Conservation (phyloP, 2,113 vertebrate species). For the Struthidea cinerea region DNA sequence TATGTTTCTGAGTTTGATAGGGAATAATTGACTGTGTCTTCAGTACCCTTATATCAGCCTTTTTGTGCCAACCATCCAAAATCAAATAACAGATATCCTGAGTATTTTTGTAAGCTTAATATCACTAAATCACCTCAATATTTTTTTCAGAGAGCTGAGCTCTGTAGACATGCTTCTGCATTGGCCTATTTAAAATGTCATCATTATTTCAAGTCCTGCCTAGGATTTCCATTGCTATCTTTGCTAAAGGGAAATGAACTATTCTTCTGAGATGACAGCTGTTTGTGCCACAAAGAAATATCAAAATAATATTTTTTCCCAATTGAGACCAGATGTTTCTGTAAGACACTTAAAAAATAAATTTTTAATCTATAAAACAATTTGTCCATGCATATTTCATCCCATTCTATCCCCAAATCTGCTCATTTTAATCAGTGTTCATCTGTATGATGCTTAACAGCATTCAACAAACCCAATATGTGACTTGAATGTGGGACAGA, state of each 20-base stretch:
- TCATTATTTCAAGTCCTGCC: neutral
- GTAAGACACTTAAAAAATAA: slow-evolving; percentile 27
- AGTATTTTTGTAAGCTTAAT: neutral
- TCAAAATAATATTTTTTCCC: neutral
- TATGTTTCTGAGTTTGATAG: neutral
- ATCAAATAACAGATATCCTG: neutral
- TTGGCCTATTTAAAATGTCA: neutral
- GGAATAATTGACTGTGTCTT: neutral
- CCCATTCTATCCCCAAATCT: slow-evolving; percentile 18
- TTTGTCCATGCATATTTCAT: slow-evolving; percentile 29
- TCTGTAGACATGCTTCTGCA: neutral
- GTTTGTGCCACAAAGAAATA: neutral
- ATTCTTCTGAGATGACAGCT: neutral
- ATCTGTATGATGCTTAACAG: neutral
- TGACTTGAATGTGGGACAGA: slow-evolving; percentile 11
- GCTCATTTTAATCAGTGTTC: slow-evolving; percentile 50
- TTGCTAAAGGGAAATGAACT: neutral
- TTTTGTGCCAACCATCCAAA: neutral
- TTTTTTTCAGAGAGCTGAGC: neutral
- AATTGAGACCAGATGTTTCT: slow-evolving; percentile 35
- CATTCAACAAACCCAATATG: neutral
- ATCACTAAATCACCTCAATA: neutral
- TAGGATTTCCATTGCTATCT: neutral
- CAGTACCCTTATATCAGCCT: neutral
- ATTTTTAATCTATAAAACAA: slow-evolving; percentile 52